Evolutionary conservation across 2,113 vertebrate genomes (phyloP).

Genomic region (Isurus oxyrinchus): DNA sequence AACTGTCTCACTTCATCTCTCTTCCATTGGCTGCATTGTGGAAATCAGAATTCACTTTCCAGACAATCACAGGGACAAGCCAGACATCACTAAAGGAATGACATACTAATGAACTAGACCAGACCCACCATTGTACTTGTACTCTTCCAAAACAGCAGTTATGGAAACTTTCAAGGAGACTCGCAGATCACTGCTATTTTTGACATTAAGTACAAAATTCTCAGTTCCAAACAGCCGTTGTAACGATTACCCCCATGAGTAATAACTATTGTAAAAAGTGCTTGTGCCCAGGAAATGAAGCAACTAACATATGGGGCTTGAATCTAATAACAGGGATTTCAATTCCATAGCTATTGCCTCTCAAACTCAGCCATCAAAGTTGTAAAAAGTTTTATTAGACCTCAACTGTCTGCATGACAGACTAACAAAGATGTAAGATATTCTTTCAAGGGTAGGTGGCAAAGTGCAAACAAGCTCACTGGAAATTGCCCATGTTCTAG

Average conservation of each 20-base stretch:
- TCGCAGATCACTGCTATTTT: neutral
- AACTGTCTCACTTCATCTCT: neutral
- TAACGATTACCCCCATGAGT: neutral
- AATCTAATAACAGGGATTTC: neutral
- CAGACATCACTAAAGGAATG: neutral
- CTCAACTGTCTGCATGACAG: neutral
- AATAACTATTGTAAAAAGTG: neutral
- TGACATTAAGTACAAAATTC: neutral
- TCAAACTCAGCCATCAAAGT: neutral
- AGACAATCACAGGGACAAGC: neutral
- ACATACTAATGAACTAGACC: neutral
- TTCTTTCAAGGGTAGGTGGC: neutral
- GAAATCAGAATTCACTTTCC: neutral
- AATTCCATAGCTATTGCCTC: neutral
- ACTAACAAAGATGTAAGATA: neutral
- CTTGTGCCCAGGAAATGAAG: neutral
- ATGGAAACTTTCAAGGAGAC: neutral
- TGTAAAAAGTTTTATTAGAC: neutral
- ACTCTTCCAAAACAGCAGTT: neutral
- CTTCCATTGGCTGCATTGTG: neutral
- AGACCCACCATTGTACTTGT: neutral
- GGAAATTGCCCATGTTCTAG: too few species aligned
- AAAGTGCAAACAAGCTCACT: neutral
- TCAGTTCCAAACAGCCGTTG: neutral
- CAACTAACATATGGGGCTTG: neutral